Conservation (phyloP, 1,140 invertebrate species). For the Leptinotarsa texana region DNA sequence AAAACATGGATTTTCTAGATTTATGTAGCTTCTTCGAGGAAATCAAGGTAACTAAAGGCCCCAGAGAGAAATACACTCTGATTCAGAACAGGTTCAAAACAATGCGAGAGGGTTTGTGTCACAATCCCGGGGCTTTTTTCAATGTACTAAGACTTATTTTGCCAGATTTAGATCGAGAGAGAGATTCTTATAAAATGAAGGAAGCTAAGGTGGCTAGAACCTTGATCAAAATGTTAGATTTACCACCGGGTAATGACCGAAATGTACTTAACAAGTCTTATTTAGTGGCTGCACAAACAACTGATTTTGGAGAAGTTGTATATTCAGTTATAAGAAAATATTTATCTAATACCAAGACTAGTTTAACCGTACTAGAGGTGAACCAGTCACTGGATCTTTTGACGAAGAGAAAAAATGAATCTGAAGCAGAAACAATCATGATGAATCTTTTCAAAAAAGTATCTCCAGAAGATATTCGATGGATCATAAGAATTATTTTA, state of each 20-base stretch:
- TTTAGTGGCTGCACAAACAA: conserved; percentile 49
- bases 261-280: conserved; percentile 63
- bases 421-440: conserved; percentile 56
- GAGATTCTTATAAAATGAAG: conserved; percentile 70
- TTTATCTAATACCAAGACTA: conserved; percentile 57
- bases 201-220: conserved; percentile 67
- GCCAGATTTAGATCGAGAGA: conserved; percentile 67
- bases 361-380: conserved; percentile 66
- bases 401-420: conserved; percentile 61
- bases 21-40: conserved; percentile 43
- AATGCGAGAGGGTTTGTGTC: conserved; percentile 28
- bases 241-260: conserved; percentile 70
- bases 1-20: conserved; percentile 41
- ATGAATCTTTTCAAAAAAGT: conserved; percentile 52
- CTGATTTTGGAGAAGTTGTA: conserved; percentile 77
- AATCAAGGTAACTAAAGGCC: conserved; percentile 29
- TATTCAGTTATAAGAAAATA: conserved; percentile 70
- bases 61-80: conserved; percentile 34
- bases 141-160: conserved; percentile 73
- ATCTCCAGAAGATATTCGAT: conserved; percentile 46
- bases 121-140: conserved; percentile 59
- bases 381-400: conserved; percentile 74
- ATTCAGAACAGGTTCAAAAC: conserved; percentile 37
- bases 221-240: conserved; percentile 69
- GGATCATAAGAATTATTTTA: conserved; percentile 79